phyloP scores from a whole-genome alignment of 2,113 vertebrate genomes.

The Thunnus maccoyii region DNA sequence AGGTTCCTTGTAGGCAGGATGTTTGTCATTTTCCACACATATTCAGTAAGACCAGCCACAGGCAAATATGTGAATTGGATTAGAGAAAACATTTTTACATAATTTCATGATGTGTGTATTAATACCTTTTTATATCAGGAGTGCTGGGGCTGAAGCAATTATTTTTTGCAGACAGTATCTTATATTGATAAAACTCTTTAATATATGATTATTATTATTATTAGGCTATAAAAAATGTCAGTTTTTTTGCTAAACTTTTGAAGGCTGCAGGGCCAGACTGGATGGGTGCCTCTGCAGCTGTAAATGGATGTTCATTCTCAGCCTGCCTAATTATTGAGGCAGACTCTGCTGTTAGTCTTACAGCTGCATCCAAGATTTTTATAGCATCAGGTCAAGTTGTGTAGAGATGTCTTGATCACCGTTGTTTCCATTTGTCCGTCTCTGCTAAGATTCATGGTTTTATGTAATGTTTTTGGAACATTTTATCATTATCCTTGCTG shows the following conservation, averaged over 20 bases:
- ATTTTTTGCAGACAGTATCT: no score
- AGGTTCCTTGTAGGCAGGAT: background rate
- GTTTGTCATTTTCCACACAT: background rate
- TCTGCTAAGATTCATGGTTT: background rate
- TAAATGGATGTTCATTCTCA: background rate
- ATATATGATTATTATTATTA: no score
- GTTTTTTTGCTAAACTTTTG: no score
- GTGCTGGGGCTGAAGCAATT: no score
- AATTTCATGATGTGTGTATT: background rate
- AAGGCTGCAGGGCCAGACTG: background rate
- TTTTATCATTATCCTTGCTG: no score
- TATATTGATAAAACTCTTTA: no score
- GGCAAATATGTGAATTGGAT: no score
- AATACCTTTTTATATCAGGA: no score
- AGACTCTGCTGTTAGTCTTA: background rate
- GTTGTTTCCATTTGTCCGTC: background rate
- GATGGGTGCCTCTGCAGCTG: slow-evolving; percentile 6
- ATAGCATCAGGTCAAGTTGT: background rate
- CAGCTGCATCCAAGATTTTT: background rate
- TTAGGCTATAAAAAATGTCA: no score
- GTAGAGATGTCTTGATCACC: background rate
- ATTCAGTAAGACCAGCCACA: no score
- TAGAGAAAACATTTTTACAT: no score
- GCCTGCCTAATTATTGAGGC: slow-evolving; percentile 6
- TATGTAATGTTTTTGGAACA: no score